These are phyloP conservation scores for Sorex fumeus DNA, from an alignment of 2,113 vertebrate species.

Conservation along the genomic window DNA sequence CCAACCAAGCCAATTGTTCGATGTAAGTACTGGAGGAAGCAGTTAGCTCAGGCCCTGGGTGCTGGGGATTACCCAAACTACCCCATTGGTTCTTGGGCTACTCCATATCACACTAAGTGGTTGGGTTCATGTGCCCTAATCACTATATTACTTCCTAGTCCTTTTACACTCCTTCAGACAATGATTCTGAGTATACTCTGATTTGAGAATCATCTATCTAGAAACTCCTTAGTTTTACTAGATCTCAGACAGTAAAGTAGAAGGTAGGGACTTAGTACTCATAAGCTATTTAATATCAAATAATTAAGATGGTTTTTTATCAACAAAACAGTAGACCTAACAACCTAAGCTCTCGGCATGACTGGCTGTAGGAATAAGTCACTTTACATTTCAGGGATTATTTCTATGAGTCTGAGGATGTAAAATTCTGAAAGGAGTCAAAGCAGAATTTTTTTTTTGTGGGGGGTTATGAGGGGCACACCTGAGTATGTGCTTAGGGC, in stretches of 20 bases:
- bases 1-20: no score
- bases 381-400: not conserved
- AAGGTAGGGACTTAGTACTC: not conserved
- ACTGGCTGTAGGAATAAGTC: not conserved
- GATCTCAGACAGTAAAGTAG: not conserved
- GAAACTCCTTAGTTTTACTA: not conserved
- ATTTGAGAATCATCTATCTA: not conserved
- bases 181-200: not conserved
- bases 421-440: constrained; percentile 2
- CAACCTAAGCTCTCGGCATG: not conserved
- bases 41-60: no score
- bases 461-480: not conserved
- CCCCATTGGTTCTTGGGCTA: no score
- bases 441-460: not conserved
- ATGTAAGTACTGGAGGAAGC: no score
- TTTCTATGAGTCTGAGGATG: not conserved
- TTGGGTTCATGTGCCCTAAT: no score
- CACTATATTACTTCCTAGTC: no score
- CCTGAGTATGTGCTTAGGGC: no score
- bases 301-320: not conserved
- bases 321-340: not conserved
- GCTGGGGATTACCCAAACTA: no score
- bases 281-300: not conserved
- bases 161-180: not conserved
- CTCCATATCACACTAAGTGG: no score